Evolutionary conservation across 2,888 invertebrate genomes (phyloP).

Genomic region (Lamproptera curius): DNA sequence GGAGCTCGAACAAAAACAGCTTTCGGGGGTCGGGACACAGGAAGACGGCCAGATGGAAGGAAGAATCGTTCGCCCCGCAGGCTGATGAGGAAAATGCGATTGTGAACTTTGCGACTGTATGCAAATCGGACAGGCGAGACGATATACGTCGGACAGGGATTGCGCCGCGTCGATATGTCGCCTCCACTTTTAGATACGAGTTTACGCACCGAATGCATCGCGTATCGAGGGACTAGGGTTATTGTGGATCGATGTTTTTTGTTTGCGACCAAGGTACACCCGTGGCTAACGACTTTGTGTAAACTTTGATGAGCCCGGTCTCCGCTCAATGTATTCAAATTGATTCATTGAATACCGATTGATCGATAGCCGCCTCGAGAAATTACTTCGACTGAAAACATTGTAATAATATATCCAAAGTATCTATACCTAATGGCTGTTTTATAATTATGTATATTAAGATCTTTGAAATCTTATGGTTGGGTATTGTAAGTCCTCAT

Average conservation of each 20-base stretch:
- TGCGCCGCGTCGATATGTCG: constrained; percentile 49
- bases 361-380: constrained; percentile 52
- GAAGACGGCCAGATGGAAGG: constrained; percentile 73
- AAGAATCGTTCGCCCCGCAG: constrained; percentile 74
- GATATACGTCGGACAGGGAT: constrained; percentile 51
- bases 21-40: constrained; percentile 68
- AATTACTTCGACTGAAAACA: constrained; percentile 47
- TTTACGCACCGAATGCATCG: constrained; percentile 42
- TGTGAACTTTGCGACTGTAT: constrained; percentile 74
- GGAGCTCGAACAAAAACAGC: constrained; percentile 66
- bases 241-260: constrained; percentile 52
- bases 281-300: constrained; percentile 45
- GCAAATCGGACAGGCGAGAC: constrained; percentile 68
- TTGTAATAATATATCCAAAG: constrained; percentile 13
- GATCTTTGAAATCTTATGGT: no score
- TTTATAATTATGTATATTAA: no score
- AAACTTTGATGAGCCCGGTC: constrained; percentile 53
- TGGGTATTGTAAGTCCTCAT: no score
- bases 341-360: constrained; percentile 53
- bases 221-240: constrained; percentile 38
- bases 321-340: constrained; percentile 61
- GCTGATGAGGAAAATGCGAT: constrained; percentile 77
- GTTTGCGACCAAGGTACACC: constrained; percentile 44
- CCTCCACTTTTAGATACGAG: constrained; percentile 55
- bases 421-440: no score